Evolutionary conservation across 2,888 invertebrate species (phyloP), one percentile per base, ranked within the genome.

Genomic region (Idaea biselata): DNA sequence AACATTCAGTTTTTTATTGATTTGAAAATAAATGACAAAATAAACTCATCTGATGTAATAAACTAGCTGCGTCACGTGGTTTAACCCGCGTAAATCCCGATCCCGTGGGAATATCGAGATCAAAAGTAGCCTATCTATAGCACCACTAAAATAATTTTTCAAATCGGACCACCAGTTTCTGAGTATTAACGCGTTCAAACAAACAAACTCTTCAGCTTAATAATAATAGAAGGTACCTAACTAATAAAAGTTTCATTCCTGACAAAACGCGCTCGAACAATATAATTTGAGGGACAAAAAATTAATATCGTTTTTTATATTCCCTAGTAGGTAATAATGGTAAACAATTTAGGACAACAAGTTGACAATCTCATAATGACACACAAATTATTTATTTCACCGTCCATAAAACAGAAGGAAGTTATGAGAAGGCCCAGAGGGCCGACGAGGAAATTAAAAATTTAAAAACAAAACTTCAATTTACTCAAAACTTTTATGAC

Each of bases 381-480:
- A 61, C 60, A 54, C 58, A 62, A 60, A 60, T 61, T 53, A 61
- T 58, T 59, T 58, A 62, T 61, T 58, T 65, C 55, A 14, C 44
- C 44, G 44, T 44, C 44, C 61, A 60, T 65, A 63, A 63, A 62
- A 33, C 16, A 53, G 25, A 60, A 58, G 58, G 33, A 58, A 63
- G 63, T 60, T 58, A 63, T 63, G 63, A 65, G 58, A 65, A 67
- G 61, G 65, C 63, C 63, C 57, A 55, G 5, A 60, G 63, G 62
- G 54, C 54, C 18, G 57, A n/a, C 17, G 53, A 31, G 59, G 62
- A 56, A 58, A 65, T 65, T 65, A 65, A 63, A 65, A 67, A 65
- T 67, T 61, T 60, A 60, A 61, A 63, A 63, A 60, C 63, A 62
- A 59, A 67, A 63, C 62, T 68, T 63, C 18, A 32, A 16, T 17